Conservation (phyloP, 2,797 vertebrate species). For the Avahi laniger region DNA sequence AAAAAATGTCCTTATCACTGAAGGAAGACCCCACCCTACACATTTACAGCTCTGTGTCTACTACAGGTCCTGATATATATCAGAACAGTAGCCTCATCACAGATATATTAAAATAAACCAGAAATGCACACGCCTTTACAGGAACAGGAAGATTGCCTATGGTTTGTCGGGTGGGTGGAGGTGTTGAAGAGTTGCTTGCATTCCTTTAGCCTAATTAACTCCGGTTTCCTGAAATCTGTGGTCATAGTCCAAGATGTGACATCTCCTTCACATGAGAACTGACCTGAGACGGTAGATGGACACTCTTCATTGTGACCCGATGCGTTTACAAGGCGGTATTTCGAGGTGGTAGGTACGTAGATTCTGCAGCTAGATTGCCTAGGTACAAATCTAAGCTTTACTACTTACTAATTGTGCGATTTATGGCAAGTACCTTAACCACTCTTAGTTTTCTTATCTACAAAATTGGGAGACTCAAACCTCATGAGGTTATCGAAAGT, state of each 20-base stretch:
- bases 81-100: neutral
- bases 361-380: neutral
- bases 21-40: neutral
- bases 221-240: neutral
- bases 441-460: neutral
- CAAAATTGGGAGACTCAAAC: neutral
- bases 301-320: neutral
- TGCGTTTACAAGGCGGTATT: neutral
- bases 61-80: neutral
- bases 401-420: neutral
- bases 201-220: neutral
- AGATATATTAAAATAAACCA: neutral
- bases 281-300: neutral
- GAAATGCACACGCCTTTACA: neutral
- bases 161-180: neutral
- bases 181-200: neutral
- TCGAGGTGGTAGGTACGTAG: neutral
- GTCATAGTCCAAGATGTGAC: neutral
- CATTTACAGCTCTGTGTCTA: neutral
- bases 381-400: neutral
- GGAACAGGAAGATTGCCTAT: neutral
- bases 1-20: neutral
- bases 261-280: neutral
- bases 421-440: neutral
- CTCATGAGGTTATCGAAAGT: neutral